Percentiles rank a stretch among this genome's conserved stretches.
phyloP scores from a whole-genome alignment of 2,113 vertebrate genomes.

The Oenanthe oenanthe region DNA sequence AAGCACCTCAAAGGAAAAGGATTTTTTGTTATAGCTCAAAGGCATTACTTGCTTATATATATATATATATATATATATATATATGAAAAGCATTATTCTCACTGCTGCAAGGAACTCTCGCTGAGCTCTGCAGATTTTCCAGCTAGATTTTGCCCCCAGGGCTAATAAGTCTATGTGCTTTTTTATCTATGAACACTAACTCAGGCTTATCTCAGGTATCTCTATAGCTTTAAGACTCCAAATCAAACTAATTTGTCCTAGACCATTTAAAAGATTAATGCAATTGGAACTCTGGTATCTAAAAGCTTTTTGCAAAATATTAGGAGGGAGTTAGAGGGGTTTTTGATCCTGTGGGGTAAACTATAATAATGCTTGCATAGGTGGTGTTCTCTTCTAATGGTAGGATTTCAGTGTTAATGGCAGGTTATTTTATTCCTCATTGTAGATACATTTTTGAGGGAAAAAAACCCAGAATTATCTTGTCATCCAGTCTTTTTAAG shows the following conservation, averaged over 20 bases:
- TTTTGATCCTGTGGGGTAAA: not conserved
- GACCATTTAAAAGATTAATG: not conserved
- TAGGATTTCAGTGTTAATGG: constrained; percentile 25
- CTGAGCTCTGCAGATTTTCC: not conserved
- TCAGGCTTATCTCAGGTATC: not conserved
- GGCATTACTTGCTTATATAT: not conserved
- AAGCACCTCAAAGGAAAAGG: not conserved
- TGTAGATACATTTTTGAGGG: not conserved
- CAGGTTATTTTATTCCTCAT: constrained; percentile 1
- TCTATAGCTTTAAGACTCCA: not conserved
- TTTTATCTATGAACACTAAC: not conserved
- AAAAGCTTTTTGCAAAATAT: not conserved
- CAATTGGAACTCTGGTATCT: not conserved
- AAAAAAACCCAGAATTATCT: not conserved
- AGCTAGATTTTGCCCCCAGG: not conserved
- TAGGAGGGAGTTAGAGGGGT: not conserved
- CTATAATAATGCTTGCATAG: not conserved
- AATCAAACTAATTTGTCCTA: not conserved
- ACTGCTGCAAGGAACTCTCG: not conserved
- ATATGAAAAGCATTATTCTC: not conserved
- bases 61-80: too few relatives aligned
- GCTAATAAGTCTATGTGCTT: not conserved
- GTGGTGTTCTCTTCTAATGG: not conserved
- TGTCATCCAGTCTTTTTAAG: constrained; percentile 2
- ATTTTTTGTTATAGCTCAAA: not conserved